Percentiles rank a stretch among this genome's conserved stretches.
Conservation (phyloP, 2,888 invertebrate species). For the Cryptocheilus praepositus region DNA sequence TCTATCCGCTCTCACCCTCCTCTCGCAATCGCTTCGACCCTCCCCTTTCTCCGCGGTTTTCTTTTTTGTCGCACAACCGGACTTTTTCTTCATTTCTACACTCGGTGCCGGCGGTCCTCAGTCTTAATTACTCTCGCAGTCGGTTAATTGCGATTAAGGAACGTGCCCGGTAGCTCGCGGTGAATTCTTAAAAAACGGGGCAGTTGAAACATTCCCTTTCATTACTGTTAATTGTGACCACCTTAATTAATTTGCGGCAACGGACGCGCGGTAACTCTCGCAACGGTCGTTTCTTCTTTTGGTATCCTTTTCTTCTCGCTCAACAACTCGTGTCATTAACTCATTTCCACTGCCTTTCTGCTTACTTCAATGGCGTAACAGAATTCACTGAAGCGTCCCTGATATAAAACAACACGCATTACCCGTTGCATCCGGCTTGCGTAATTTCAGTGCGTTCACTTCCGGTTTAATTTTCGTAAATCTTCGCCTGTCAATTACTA, state of each 20-base stretch:
- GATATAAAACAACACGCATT: not conserved
- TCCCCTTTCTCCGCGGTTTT: slow-evolving; percentile 1
- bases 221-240: slow-evolving; percentile 51
- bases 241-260: slow-evolving; percentile 53
- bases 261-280: slow-evolving; percentile 17
- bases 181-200: slow-evolving; percentile 49
- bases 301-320: slow-evolving; percentile 5
- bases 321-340: slow-evolving; percentile 27
- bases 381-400: not conserved
- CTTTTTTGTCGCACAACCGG: slow-evolving; percentile 27
- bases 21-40: too few relatives aligned
- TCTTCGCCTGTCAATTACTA: too few relatives aligned
- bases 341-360: slow-evolving; percentile 24
- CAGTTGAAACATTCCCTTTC: slow-evolving; percentile 57
- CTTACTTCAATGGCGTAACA: not conserved
- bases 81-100: slow-evolving; percentile 59
- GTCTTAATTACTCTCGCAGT: slow-evolving; percentile 61
- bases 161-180: slow-evolving; percentile 42
- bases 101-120: slow-evolving; percentile 43
- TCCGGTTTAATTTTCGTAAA: too few relatives aligned
- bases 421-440: not conserved
- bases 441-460: too few relatives aligned
- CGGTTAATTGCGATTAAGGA: slow-evolving; percentile 63
- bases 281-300: slow-evolving; percentile 24
- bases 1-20: slow-evolving; percentile 1